A percentile compares a stretch with the other conserved stretches of the same genome.
Conservation (phyloP, 2,113 vertebrate genomes). For the Chrysemys picta region DNA sequence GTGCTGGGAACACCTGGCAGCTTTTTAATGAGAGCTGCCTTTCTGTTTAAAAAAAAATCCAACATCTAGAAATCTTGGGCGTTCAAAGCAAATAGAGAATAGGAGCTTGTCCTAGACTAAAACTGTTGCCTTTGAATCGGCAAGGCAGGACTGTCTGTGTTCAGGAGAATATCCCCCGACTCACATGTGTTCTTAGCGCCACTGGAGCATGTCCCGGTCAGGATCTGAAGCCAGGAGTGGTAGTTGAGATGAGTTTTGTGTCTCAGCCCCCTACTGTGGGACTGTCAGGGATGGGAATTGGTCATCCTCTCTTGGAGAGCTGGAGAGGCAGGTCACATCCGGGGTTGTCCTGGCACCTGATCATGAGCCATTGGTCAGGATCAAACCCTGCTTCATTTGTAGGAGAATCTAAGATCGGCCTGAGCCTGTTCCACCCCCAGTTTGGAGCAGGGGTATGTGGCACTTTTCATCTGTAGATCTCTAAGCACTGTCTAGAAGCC, state of each 20-base stretch:
- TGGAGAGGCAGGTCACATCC: background rate
- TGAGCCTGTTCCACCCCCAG: background rate
- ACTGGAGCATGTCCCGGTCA: background rate
- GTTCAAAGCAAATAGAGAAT: background rate
- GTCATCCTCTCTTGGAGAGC: background rate
- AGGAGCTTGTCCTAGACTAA: background rate
- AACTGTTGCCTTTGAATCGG: background rate
- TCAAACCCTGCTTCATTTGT: background rate
- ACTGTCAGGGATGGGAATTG: background rate
- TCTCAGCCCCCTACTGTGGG: background rate
- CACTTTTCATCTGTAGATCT: background rate
- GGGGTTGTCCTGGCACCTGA: too few species aligned
- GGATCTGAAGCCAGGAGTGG: background rate
- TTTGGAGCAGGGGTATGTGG: background rate
- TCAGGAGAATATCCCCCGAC: background rate
- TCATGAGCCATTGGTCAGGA: background rate
- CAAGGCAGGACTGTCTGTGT: background rate
- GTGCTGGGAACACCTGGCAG: conserved; percentile 55
- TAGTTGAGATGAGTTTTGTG: background rate
- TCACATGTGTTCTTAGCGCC: background rate
- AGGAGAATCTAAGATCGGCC: background rate
- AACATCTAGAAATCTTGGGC: background rate
- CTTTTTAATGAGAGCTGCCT: background rate
- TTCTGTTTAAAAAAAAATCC: accelerated
- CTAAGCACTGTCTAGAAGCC: background rate